Evolutionary conservation across 1,140 invertebrate genomes (phyloP).

Genomic region (Oedothorax gibbosus): DNA sequence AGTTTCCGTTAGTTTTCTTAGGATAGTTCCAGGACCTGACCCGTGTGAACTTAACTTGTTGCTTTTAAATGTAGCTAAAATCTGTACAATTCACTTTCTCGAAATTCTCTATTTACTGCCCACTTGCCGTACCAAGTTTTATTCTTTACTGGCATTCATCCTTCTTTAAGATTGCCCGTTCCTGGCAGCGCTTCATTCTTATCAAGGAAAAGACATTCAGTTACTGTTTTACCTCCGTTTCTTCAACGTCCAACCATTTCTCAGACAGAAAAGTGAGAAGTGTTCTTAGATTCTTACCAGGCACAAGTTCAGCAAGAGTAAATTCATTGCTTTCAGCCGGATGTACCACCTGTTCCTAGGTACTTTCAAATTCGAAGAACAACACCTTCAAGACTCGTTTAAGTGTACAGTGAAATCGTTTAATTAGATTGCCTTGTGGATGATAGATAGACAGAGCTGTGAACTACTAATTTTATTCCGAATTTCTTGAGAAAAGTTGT

Average conservation of each 20-base stretch:
- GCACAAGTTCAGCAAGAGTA: background rate
- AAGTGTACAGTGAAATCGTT: background rate
- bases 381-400: constrained; percentile 3
- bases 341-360: background rate
- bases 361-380: background rate
- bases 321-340: constrained; percentile 1
- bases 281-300: constrained; percentile 14
- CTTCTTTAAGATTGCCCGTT: no score
- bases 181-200: constrained; percentile 1
- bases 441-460: constrained; percentile 18
- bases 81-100: no score
- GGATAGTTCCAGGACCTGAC: background rate
- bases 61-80: background rate
- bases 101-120: no score
- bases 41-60: background rate
- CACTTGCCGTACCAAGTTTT: no score
- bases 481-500: constrained; percentile 15
- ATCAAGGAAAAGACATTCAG: constrained; percentile 12
- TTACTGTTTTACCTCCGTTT: background rate
- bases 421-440: no score
- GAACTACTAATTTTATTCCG: background rate
- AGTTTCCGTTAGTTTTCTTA: background rate
- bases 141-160: no score
- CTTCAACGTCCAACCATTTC: constrained; percentile 4
- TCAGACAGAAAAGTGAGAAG: constrained; percentile 6